Percentiles rank a stretch among this genome's conserved stretches.
phyloP scores from a whole-genome alignment of 2,113 vertebrate genomes.

The Daboia siamensis region DNA sequence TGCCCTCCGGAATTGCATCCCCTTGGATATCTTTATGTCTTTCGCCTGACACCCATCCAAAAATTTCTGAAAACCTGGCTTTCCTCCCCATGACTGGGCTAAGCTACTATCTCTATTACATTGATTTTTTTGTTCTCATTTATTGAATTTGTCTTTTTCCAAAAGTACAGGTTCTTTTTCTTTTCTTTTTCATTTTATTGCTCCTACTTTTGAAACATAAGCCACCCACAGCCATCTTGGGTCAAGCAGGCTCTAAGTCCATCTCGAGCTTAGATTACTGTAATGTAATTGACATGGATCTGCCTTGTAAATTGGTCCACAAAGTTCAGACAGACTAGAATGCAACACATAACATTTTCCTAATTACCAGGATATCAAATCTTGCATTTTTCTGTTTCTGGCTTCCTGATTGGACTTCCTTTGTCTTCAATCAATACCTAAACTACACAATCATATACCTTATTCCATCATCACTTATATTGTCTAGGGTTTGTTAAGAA shows the following conservation, averaged over 20 bases:
- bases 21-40: not conserved
- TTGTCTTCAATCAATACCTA: not conserved
- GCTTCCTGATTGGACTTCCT: no score
- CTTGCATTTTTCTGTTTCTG: not conserved
- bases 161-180: not conserved
- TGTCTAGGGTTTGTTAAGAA: no score
- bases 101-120: not conserved
- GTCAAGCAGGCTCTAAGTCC: not conserved
- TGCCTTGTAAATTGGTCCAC: not conserved
- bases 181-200: not conserved
- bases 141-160: not conserved
- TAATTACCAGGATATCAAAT: not conserved
- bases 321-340: not conserved
- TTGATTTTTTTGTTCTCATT: not conserved
- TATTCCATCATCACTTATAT: no score
- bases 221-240: not conserved
- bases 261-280: not conserved
- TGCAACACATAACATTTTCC: not conserved
- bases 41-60: not conserved
- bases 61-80: constrained; percentile 8
- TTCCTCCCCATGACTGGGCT: not conserved
- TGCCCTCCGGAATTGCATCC: not conserved
- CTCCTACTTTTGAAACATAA: not conserved
- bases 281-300: not conserved
- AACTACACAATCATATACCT: no score